Base-by-base conservation (phyloP, 1,140 invertebrate species). In the Orius laevigatus region DNA sequence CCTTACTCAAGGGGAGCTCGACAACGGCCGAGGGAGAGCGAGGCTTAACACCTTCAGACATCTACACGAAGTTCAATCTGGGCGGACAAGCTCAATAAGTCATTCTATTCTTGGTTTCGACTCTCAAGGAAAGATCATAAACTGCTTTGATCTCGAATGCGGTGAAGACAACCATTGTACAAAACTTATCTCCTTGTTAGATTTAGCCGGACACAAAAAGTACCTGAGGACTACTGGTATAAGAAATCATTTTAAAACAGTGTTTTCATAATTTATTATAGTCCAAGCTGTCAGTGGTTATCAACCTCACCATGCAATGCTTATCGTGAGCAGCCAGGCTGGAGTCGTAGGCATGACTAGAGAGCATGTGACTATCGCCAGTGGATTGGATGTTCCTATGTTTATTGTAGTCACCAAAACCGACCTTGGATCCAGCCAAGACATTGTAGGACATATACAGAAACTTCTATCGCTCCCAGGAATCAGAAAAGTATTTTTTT, bases 31-130 rank as follows among this genome's bases (percentile, higher is more conserved):
- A 53, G 95, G 95, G 11, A 78, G 84, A 58, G 90, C 94, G 0
- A 73, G 95, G 33, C 66, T 98, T 0, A 98, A 97, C 66, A 84
- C 97, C 73, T 91, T 98, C 62, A 68, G 93, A 9, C 93, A 98
- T 63, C 69, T 93, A 53, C 95, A 98, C 66, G 95, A 98, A 66
- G 88, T 98, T 55, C 86, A 89, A 64, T 85, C 87, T 32, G 95
- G 95, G 8, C 73, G 91, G 53, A 98, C 95, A 0, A 94, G 89
- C 1, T 94, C 90, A 10, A 92, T 98, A 52, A 92, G 87, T 52
- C 87, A 95, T 62, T 93, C 98, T 68, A 90, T 96, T 52, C 74
- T 98, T 12, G 94, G 93, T 4, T 98, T 98, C 63, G 84, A 91
- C 66, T 72, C 73, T 44, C 39, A 70, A 70, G 81, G 82, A 1